phyloP scores from a whole-genome alignment of 2,888 invertebrate species.

The Diarsia mendica region DNA sequence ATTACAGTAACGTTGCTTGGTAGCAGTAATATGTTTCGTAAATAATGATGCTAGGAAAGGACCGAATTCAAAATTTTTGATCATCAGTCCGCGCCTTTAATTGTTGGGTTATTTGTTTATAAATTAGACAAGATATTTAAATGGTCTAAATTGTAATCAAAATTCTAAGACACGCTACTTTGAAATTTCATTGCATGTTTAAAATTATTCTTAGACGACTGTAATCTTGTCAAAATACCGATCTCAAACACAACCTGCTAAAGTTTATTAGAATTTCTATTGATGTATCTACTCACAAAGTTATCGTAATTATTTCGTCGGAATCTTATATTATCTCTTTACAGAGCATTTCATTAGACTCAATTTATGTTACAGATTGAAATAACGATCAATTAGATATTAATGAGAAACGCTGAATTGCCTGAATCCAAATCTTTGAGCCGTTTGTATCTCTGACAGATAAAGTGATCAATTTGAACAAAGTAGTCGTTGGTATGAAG shows the following conservation, averaged over 20 bases:
- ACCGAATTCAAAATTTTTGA: not conserved
- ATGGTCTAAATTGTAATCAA: constrained; percentile 17
- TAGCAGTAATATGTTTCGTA: not conserved
- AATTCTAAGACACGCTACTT: constrained; percentile 11
- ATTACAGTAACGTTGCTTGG: not conserved
- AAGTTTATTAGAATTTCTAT: constrained; percentile 56
- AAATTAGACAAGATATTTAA: constrained; percentile 15
- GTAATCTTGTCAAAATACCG: constrained; percentile 47
- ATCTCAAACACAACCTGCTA: constrained; percentile 41
- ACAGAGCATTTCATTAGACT: constrained; percentile 58
- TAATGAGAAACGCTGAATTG: constrained; percentile 49
- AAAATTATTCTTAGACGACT: constrained; percentile 24
- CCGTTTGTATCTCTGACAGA: constrained; percentile 36
- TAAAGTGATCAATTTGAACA: constrained; percentile 59
- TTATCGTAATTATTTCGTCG: constrained; percentile 58
- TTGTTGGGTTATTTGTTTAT: constrained; percentile 9
- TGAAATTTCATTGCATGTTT: constrained; percentile 30
- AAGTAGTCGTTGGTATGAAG: constrained; percentile 58
- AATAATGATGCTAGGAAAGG: not conserved
- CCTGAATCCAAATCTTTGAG: constrained; percentile 31
- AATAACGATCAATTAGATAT: constrained; percentile 63
- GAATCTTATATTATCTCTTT: constrained; percentile 52
- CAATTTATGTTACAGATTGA: constrained; percentile 60
- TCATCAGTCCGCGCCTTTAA: not conserved
- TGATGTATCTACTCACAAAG: constrained; percentile 43